Base-by-base conservation (phyloP, 2,113 vertebrate species). In the Melozone crissalis region DNA sequence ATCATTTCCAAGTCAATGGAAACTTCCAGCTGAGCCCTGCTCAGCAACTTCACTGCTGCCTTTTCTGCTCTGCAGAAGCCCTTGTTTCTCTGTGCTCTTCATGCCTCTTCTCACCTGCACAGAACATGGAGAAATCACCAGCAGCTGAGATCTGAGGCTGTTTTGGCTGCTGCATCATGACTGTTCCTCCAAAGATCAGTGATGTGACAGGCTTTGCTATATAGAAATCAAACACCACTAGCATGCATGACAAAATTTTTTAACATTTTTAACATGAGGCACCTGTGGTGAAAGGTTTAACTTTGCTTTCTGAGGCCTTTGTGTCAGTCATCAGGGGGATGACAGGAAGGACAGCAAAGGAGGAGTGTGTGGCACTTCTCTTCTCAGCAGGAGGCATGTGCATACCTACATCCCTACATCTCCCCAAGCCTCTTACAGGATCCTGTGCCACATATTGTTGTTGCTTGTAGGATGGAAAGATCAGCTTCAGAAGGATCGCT, bases 11-110 rank as follows among this genome's bases (percentile, higher is more conserved):
- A 82, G 35, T 35, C 73, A 87, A 10, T 35, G 16, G 33, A 71
- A 47, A 11, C 39, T 81, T 81, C 69, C 66, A 91, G 33, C 19
- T 24, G 11, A 54, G 62, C 31, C 1, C 0, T 0, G 0, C 27
- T 58, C 22, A 41, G 19, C 46, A 44, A 30, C 39, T 78, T 84
- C 71, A 61, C 5, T 2, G 1, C 37, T 87, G 81, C 26, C 41
- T 83, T 79, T 68, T 54, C 49, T 5, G 5, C 55, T 58, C n/a
- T 84, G 31, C 41, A 76, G 78, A 82, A 39, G 44, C 10, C 30
- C 44, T 37, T 9, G 3, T 43, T 63, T 79, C 69, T 51, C 19
- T 37, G 9, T 58, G 47, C 54, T 58, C 41, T 76, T 61, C 44
- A 17, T 26, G 16, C 11, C 19, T 35, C 54, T 80, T 69, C 44